Conservation (phyloP, 1,140 invertebrate genomes). For the Meloidogyne exigua region DNA sequence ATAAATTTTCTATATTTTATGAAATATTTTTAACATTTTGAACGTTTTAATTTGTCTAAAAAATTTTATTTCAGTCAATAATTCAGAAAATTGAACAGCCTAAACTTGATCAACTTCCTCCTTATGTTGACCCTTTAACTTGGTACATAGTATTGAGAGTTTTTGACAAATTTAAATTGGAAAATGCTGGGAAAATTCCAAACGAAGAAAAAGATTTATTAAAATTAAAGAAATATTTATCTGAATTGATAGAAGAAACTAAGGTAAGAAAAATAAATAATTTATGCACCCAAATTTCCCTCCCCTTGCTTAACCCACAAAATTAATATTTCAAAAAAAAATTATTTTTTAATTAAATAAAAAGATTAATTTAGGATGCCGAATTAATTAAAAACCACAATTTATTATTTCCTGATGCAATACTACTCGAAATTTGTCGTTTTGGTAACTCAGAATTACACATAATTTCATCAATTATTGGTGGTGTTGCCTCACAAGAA, state of each 20-base stretch:
- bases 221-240: slow-evolving; percentile 20
- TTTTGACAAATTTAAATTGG: slow-evolving; percentile 78
- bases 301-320: too few species aligned
- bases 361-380: slow-evolving; percentile 31
- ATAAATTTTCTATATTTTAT: too few species aligned
- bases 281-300: too few species aligned
- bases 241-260: slow-evolving; percentile 19
- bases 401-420: slow-evolving; percentile 33
- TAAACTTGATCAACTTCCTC: slow-evolving; percentile 15
- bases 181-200: slow-evolving; percentile 83
- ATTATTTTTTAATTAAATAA: too few species aligned
- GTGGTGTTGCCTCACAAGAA: slow-evolving; percentile 89
- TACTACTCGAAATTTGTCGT: slow-evolving; percentile 64
- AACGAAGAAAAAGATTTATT: slow-evolving; percentile 66
- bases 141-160: slow-evolving; percentile 87
- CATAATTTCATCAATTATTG: slow-evolving; percentile 88
- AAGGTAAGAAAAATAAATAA: slow-evolving; percentile 1
- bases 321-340: too few species aligned
- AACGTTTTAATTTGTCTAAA: slow-evolving; percentile 19
- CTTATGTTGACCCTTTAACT: slow-evolving; percentile 65
- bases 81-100: slow-evolving; percentile 17
- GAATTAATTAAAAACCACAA: slow-evolving; percentile 26
- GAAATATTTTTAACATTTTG: too few species aligned
- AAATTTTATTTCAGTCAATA: slow-evolving; percentile 19
- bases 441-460: slow-evolving; percentile 92